Conservation (phyloP, 2,888 invertebrate species). For the Drosophila kambysellisi region DNA sequence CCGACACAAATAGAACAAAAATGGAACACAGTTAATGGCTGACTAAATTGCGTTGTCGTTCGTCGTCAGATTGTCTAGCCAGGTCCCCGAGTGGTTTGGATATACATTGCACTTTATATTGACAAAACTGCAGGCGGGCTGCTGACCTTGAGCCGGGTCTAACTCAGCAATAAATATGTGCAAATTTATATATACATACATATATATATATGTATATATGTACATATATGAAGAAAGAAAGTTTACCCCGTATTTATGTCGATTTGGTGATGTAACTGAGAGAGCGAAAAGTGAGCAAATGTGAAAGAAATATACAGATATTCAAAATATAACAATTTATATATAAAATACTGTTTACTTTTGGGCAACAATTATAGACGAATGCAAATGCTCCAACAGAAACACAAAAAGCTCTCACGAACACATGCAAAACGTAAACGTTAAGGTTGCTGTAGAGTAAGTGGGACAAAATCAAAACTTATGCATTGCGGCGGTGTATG, state of each 20-base stretch:
- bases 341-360: constrained; percentile 24
- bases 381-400: constrained; percentile 49
- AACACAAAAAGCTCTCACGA: constrained; percentile 58
- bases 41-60: constrained; percentile 52
- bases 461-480: not conserved
- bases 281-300: constrained; percentile 35
- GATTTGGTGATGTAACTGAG: constrained; percentile 52
- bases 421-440: constrained; percentile 64
- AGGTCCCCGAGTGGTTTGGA: constrained; percentile 24
- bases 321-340: constrained; percentile 14
- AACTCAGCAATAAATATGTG: constrained; percentile 34
- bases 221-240: constrained; percentile 33
- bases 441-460: constrained; percentile 41
- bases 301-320: constrained; percentile 11
- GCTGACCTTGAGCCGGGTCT: constrained; percentile 65
- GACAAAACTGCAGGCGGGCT: constrained; percentile 67
- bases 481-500: constrained; percentile 20
- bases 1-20: constrained; percentile 60
- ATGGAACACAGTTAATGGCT: constrained; percentile 59
- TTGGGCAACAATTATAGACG: constrained; percentile 24
- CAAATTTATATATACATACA: too few relatives aligned
- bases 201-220: not conserved
- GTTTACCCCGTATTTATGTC: constrained; percentile 36
- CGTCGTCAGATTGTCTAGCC: constrained; percentile 31
- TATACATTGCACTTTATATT: constrained; percentile 56